These are phyloP conservation scores for Nannospalax galili DNA, from an alignment of 2,113 vertebrate species.

Conservation along the genomic window DNA sequence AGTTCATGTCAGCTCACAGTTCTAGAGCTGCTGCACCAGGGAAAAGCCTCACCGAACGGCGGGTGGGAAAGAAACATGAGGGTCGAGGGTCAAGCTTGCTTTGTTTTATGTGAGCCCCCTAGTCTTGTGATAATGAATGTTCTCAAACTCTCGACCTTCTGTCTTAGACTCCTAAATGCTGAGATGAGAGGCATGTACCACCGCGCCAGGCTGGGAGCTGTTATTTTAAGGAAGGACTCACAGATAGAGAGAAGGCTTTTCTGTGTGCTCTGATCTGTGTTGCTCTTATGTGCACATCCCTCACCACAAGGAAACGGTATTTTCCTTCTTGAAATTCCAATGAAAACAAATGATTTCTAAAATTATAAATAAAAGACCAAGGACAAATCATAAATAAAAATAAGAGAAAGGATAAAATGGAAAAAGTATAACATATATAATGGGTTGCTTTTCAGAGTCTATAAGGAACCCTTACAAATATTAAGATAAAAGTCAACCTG, in stretches of 20 bases:
- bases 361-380: neutral
- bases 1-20: neutral
- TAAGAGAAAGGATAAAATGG: neutral
- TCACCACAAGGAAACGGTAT: neutral
- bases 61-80: neutral
- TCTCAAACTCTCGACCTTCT: neutral
- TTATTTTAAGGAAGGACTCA: neutral
- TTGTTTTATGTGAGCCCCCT: too few relatives aligned
- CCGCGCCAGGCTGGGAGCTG: neutral
- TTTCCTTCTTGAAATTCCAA: neutral
- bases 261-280: neutral
- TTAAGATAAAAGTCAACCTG: neutral
- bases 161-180: neutral
- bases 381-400: too few relatives aligned
- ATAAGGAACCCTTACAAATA: neutral
- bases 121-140: too few relatives aligned
- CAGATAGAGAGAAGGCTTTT: neutral
- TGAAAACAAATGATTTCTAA: neutral
- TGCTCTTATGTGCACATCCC: neutral
- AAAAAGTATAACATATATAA: neutral
- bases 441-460: neutral
- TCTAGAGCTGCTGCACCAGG: neutral
- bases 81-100: neutral
- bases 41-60: neutral
- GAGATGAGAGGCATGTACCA: neutral